Percentiles rank a stretch among this genome's conserved stretches.
These are phyloP conservation scores for Periphyllus acericola DNA, from an alignment of 2,888 invertebrate genomes.

Conservation along the genomic window DNA sequence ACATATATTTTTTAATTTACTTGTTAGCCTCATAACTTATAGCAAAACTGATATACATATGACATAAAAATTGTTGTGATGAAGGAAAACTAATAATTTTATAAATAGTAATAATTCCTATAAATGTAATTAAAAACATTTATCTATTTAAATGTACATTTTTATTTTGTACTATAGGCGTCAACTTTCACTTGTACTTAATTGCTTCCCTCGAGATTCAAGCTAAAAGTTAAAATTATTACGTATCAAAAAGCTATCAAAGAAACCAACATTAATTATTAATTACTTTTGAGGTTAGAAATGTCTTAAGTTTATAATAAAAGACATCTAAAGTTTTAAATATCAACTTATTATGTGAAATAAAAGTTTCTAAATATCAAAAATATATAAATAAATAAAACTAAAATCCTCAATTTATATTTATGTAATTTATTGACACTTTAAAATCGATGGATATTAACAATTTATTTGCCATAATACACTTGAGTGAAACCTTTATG, in stretches of 20 bases:
- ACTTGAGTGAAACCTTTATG: constrained; percentile 45
- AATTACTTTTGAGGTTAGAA: constrained; percentile 15
- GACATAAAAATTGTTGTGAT: too few relatives aligned
- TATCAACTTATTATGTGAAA: background rate
- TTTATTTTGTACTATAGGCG: background rate
- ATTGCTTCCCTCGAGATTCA: constrained; percentile 5
- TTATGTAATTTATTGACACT: constrained; percentile 29
- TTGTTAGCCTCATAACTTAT: too few relatives aligned
- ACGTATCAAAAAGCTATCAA: constrained; percentile 38
- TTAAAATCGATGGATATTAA: constrained; percentile 17
- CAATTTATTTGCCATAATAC: constrained; percentile 41
- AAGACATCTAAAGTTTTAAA: background rate
- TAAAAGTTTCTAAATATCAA: background rate
- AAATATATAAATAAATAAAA: constrained; percentile 13
- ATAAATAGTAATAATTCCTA: background rate
- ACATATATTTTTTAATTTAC: too few relatives aligned
- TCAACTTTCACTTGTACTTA: constrained; percentile 7
- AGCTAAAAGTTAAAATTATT: constrained; percentile 1
- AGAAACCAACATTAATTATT: constrained; percentile 27
- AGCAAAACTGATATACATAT: too few relatives aligned
- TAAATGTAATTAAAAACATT: background rate
- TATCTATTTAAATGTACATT: background rate
- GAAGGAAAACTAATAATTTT: background rate
- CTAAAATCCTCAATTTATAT: constrained; percentile 23
- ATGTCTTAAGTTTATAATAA: background rate